Evolutionary conservation across 2,113 vertebrate genomes (phyloP).

Genomic region (Oncorhynchus masou): DNA sequence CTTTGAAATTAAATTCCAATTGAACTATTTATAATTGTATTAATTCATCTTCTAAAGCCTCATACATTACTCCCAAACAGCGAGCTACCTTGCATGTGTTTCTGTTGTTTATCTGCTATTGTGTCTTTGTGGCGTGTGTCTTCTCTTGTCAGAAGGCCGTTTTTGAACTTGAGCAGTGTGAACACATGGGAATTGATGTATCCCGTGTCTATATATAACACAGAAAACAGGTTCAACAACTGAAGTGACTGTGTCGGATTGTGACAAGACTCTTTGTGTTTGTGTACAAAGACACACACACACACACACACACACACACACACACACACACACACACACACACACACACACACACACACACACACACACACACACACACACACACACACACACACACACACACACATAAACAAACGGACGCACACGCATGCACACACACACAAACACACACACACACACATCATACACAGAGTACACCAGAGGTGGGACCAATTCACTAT

Average conservation of each 20-base stretch:
- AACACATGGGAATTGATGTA: conserved; percentile 44
- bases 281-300: conserved; percentile 3
- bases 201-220: conserved; percentile 59
- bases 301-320: background rate
- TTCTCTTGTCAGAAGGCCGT: conserved; percentile 45
- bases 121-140: conserved; percentile 22
- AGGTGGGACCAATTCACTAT: no score
- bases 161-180: conserved; percentile 39
- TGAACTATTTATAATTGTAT: no score
- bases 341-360: no score
- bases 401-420: background rate
- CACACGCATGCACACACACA: background rate
- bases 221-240: conserved; percentile 34
- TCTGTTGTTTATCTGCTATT: conserved; percentile 4
- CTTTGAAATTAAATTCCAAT: no score
- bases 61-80: no score
- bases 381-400: background rate
- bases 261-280: conserved; percentile 28
- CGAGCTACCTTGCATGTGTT: background rate
- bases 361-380: background rate
- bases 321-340: background rate
- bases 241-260: conserved; percentile 42
- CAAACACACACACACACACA: no score
- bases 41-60: no score
- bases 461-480: no score